phyloP scores from a whole-genome alignment of 2,113 vertebrate genomes.

The Laterallus jamaicensis region DNA sequence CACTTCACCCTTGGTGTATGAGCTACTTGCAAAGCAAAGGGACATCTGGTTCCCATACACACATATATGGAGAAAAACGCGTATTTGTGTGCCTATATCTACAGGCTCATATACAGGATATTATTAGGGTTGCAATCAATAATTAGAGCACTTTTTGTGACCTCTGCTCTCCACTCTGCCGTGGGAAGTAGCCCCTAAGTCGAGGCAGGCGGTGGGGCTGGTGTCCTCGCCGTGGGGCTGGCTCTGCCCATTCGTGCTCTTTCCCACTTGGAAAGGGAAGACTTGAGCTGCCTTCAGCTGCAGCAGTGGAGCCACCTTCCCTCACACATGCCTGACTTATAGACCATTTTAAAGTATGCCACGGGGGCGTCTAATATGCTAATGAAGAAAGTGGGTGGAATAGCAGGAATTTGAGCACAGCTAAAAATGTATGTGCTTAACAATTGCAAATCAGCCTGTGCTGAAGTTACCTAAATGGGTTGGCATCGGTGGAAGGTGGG shows the following conservation, averaged over 20 bases:
- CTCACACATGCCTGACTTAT: slow-evolving; percentile 56
- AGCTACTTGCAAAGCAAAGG: not conserved
- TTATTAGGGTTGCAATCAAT: not conserved
- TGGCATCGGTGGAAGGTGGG: slow-evolving; percentile 61
- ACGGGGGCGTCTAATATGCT: slow-evolving; percentile 71
- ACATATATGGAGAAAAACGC: not conserved
- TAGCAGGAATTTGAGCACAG: slow-evolving; percentile 64
- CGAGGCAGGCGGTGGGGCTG: not conserved
- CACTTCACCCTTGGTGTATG: not conserved
- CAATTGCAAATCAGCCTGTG: slow-evolving; percentile 69
- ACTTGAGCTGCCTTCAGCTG: slow-evolving; percentile 21
- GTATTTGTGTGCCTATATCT: not conserved
- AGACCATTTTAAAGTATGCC: slow-evolving; percentile 55
- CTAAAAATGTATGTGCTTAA: slow-evolving; percentile 68
- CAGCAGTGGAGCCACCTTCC: slow-evolving; percentile 22
- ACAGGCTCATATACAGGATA: not conserved
- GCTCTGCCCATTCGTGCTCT: not conserved
- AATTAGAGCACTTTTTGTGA: not conserved
- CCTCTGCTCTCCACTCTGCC: not conserved
- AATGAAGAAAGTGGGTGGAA: slow-evolving; percentile 69
- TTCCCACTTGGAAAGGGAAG: not conserved
- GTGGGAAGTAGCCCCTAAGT: not conserved
- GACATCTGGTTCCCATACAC: not conserved
- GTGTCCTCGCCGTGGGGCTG: not conserved
- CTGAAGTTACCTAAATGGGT: slow-evolving; percentile 67